A percentile compares a stretch with the other conserved stretches of the same genome.
These are phyloP conservation scores for Adelphocoris suturalis DNA, from an alignment of 2,888 invertebrate genomes.

Conservation along the genomic window DNA sequence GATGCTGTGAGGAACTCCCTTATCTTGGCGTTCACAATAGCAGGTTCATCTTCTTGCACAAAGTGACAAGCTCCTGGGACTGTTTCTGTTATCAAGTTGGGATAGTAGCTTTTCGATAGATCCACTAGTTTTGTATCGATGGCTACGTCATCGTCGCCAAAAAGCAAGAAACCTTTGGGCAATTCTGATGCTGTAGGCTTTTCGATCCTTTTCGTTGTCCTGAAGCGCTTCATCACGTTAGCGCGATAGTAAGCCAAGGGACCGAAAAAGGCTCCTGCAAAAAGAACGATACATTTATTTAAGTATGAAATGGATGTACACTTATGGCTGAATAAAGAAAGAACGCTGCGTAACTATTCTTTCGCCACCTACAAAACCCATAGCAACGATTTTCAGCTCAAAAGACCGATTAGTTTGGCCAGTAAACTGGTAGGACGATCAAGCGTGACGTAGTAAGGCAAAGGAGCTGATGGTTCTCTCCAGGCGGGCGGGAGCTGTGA, in stretches of 20 bases:
- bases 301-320: neutral
- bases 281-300: neutral
- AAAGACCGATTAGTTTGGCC: too few relatives aligned
- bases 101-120: conserved; percentile 77
- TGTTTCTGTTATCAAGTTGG: conserved; percentile 79
- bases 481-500: too few relatives aligned
- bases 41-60: conserved; percentile 82
- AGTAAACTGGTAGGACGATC: too few relatives aligned
- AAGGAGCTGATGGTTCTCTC: too few relatives aligned
- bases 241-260: conserved; percentile 83
- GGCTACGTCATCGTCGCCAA: conserved; percentile 80
- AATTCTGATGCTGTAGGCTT: neutral
- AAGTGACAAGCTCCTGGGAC: conserved; percentile 81
- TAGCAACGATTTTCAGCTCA: too few relatives aligned
- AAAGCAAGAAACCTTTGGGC: conserved; percentile 76
- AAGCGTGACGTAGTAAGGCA: too few relatives aligned
- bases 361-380: too few relatives aligned
- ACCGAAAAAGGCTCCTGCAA: conserved; percentile 80
- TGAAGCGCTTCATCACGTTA: conserved; percentile 78
- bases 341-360: too few relatives aligned
- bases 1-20: conserved; percentile 78
- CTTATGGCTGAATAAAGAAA: too few relatives aligned
- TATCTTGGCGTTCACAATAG: conserved; percentile 80
- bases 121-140: conserved; percentile 76
- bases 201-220: neutral